Base-by-base conservation (phyloP, 2,888 invertebrate species). In the Cosmia pyralina region DNA sequence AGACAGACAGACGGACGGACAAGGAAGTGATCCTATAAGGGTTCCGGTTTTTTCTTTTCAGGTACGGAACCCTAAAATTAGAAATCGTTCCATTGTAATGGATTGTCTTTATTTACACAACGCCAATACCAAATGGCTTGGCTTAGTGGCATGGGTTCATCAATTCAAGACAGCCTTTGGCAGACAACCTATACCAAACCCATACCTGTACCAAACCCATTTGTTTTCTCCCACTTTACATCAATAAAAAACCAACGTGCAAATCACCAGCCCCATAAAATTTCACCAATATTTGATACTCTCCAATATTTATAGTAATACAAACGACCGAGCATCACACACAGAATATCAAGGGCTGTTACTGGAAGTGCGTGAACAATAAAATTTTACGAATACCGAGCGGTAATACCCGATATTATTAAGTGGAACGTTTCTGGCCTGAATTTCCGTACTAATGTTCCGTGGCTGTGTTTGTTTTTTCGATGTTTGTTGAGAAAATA, bases 311-410 rank as follows among this genome's bases (percentile, higher is more conserved):
- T 83, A 71, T 71, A 66, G 67, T 59, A 73, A 63, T 28, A 69
- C 68, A 66, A 69, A 79, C 67, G 67, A 46, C 22, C 41, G 46
- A 34, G 73, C 73, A 69, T 57, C 66, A 22, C 58, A 62, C 13
- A 67, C 55, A 57, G 59, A 72, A 72, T 74, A 79, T 68, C 67
- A 74, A 55, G 28, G 53, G 58, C 46, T 63, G 65, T 83, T 72
- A 75, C 68, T 57, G 59, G 2, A 83, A 80, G 69, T 62, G 77
- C 69, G 74, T 69, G 70, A 50, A 69, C 69, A 77, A 83, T 87
- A 87, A 87, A 86, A 86, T 86, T 87, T 87, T 83, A 87, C 77
- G 81, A 44, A 85, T 64, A 52, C 72, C 28, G 8, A 58, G 60
- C 70, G n/a, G 60, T 80, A 57, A 83, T 68, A 58, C 53, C 48